Base-by-base conservation (phyloP, 2,797 vertebrate genomes). In the Anisognathus igniventris region DNA sequence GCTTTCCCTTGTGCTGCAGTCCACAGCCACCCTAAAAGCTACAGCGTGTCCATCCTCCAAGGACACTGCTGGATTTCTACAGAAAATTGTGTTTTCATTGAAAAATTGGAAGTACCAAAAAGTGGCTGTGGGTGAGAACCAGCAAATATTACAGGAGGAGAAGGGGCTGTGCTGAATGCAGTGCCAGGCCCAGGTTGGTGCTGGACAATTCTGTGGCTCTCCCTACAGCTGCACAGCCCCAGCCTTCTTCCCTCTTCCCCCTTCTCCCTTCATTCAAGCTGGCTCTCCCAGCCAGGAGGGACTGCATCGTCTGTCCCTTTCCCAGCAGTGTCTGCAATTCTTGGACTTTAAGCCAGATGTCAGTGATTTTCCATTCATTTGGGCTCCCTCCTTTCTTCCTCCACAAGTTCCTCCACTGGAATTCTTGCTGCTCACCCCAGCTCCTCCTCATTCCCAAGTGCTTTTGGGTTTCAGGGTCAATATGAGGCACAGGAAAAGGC, bases 271-370 rank as follows among this genome's bases (percentile, higher is more conserved):
- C n/a, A 8, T 44, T 57, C 62, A 10, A 15, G 30, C 61, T n/a
- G 42, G 20, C 50, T 20, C 28, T 40, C 23, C 8, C 64, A 28
- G 33, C 44, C 14, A 6, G 48, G 58, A 70, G 56, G n/a, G 31
- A 50, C 0, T 0, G 30, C 5, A 8, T 60, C 45, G 27, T 44
- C 51, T 12, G 51, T 13, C 71, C 84, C 51, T 68, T 60, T 45
- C 8, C 2, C 23, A 61, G 50, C 72, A 5, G 21, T 0, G 0
- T 22, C 67, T 91, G 93, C 81, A 92, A 0, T 90, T 93, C 95
- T 95, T 88, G 86, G 71, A 82, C 90, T 88, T 76, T 45, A 92
- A 96, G 90, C 65, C 96, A 92, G 93, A 95, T 91, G 93, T 96
- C 95, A 93, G 96, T 91, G 96, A 96, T 88, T 95, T 96, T 90